A percentile compares a stretch with the other conserved stretches of the same genome.
Evolutionary conservation across 2,797 vertebrate genomes (phyloP).

Genomic region (Dallia pectoralis): DNA sequence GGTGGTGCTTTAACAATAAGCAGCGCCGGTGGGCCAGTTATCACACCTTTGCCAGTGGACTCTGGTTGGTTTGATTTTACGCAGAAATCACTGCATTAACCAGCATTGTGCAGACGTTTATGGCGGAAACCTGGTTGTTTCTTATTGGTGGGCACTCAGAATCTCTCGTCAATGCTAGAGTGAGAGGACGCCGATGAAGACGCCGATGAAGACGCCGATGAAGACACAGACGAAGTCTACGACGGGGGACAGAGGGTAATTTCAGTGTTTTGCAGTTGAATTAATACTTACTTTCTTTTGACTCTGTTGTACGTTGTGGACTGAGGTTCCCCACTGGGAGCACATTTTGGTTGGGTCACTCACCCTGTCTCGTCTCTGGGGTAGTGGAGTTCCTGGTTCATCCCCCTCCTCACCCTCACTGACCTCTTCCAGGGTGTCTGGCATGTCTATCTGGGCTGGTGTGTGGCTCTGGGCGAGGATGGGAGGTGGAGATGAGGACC

Average conservation of each 20-base stretch:
- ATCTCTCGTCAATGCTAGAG: constrained; percentile 52
- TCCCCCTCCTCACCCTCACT: constrained; percentile 14
- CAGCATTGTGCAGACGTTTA: background rate
- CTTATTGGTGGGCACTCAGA: constrained; percentile 55
- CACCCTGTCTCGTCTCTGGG: constrained; percentile 38
- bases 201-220: constrained; percentile 61
- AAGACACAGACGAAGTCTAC: constrained; percentile 62
- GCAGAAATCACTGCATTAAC: background rate
- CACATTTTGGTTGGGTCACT: background rate
- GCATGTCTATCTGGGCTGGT: background rate
- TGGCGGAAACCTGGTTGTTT: background rate
- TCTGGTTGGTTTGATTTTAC: background rate
- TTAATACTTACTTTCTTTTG: background rate
- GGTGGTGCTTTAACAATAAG: background rate
- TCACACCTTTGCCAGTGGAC: background rate
- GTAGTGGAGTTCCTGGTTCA: constrained; percentile 41
- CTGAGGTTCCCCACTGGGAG: background rate
- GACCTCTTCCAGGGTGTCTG: background rate
- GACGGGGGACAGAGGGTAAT: constrained; percentile 33
- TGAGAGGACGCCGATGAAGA: constrained; percentile 61
- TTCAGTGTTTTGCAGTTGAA: background rate
- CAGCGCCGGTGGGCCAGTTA: background rate
- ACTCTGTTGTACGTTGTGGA: background rate
- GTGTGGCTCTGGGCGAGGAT: background rate
- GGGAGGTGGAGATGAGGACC: constrained; percentile 27